A percentile compares a stretch with the other conserved stretches of the same genome.
Evolutionary conservation across 2,888 invertebrate genomes (phyloP).

Genomic region (Nineta flava): DNA sequence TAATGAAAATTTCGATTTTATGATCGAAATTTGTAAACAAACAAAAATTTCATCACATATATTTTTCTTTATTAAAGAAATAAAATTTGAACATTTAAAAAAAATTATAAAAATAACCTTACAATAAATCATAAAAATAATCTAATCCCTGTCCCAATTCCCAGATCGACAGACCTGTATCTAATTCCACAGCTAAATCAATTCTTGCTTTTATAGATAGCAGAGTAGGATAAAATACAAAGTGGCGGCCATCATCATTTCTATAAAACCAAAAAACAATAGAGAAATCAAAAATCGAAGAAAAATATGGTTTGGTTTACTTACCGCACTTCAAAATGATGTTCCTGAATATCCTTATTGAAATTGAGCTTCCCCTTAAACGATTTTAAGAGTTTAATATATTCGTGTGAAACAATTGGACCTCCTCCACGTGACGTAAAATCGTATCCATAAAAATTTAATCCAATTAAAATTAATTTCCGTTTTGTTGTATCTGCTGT

Average conservation of each 20-base stretch:
- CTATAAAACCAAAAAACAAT: constrained; percentile 28
- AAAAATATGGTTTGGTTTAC: too few relatives aligned
- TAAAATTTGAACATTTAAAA: too few relatives aligned
- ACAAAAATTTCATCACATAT: too few relatives aligned
- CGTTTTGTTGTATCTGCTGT: constrained; percentile 47
- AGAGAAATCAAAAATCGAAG: constrained; percentile 2
- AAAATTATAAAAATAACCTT: constrained; percentile 16
- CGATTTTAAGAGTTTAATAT: constrained; percentile 55
- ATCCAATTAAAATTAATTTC: constrained; percentile 67
- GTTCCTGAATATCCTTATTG: constrained; percentile 65
- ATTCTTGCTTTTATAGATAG: constrained; percentile 67
- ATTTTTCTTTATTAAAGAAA: too few relatives aligned
- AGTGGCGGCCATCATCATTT: constrained; percentile 49
- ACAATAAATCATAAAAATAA: constrained; percentile 84
- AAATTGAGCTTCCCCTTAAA: constrained; percentile 62
- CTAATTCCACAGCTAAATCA: constrained; percentile 60
- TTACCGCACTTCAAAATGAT: constrained; percentile 75
- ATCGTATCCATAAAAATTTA: constrained; percentile 90
- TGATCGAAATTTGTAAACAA: too few relatives aligned
- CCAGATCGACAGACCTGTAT: constrained; percentile 83
- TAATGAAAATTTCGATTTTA: too few relatives aligned
- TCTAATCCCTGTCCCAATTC: constrained; percentile 92
- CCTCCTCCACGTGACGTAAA: constrained; percentile 70
- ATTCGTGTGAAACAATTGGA: constrained; percentile 65
- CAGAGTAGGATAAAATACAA: constrained; percentile 81